A percentile compares a stretch with the other conserved stretches of the same genome.
These are phyloP conservation scores for Castor canadensis DNA, from an alignment of 2,113 vertebrate species.

Conservation along the genomic window DNA sequence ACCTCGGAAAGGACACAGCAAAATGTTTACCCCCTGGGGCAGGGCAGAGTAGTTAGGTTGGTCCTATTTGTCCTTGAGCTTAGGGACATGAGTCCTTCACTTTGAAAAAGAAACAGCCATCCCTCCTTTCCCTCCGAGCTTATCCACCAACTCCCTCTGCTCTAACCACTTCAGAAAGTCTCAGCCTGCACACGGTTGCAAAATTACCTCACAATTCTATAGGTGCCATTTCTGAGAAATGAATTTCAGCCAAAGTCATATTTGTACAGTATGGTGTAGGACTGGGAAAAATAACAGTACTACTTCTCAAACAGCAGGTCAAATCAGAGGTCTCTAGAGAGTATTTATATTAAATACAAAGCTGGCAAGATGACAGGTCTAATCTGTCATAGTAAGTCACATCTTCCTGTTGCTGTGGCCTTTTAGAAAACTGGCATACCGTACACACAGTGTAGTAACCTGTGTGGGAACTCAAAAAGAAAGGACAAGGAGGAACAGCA, in stretches of 20 bases:
- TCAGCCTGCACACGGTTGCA: background rate
- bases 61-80: background rate
- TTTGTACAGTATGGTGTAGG: background rate
- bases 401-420: background rate
- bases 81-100: background rate
- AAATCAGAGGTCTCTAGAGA: background rate
- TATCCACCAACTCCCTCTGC: background rate
- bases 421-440: conserved; percentile 14
- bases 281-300: background rate
- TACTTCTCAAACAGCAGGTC: conserved; percentile 21
- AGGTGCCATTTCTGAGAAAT: conserved; percentile 23
- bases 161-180: background rate
- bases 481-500: background rate
- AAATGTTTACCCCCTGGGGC: background rate
- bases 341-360: background rate
- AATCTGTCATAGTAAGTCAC: background rate
- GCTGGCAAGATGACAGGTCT: background rate
- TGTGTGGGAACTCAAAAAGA: background rate
- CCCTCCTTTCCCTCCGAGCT: background rate
- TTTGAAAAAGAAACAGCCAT: background rate
- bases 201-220: conserved; percentile 17
- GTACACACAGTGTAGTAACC: background rate
- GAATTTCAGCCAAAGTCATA: background rate
- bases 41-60: background rate
- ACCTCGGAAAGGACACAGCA: background rate